These are phyloP conservation scores for Egretta garzetta DNA, from an alignment of 2,113 vertebrate species.

Conservation along the genomic window DNA sequence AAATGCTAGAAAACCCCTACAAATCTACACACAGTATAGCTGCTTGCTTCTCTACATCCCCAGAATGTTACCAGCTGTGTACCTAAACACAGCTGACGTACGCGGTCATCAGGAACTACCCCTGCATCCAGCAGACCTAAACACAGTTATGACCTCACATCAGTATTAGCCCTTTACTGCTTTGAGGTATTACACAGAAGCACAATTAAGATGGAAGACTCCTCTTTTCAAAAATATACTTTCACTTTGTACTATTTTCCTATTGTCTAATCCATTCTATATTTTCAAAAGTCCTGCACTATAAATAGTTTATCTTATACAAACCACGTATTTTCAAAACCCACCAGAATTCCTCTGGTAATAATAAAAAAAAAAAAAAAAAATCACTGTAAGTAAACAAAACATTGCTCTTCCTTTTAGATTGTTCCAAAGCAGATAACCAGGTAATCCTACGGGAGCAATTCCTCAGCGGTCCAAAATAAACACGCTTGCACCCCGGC, in stretches of 20 bases:
- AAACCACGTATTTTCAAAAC: background rate
- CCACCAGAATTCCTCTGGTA: background rate
- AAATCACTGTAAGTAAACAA: background rate
- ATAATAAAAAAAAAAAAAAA: background rate
- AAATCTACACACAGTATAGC: background rate
- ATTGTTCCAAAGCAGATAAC: background rate
- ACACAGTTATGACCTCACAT: background rate
- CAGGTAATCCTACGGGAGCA: background rate
- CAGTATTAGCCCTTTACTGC: background rate
- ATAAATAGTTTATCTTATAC: background rate
- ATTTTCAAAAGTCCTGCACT: background rate
- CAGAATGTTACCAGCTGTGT: background rate
- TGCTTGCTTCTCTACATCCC: background rate
- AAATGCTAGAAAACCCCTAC: background rate
- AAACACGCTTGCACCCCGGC: rapidly evolving
- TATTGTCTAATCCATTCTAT: background rate
- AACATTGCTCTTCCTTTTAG: background rate
- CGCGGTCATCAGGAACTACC: background rate
- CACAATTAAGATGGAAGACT: background rate
- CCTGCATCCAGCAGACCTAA: background rate
- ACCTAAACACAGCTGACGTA: background rate
- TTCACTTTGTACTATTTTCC: background rate
- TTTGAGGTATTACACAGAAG: slow-evolving; percentile 17
- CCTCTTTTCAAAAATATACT: slow-evolving; percentile 8
- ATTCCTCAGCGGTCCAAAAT: background rate